These are phyloP conservation scores for Drepanosiphum platanoidis DNA, from an alignment of 2,888 invertebrate genomes.

Conservation along the genomic window DNA sequence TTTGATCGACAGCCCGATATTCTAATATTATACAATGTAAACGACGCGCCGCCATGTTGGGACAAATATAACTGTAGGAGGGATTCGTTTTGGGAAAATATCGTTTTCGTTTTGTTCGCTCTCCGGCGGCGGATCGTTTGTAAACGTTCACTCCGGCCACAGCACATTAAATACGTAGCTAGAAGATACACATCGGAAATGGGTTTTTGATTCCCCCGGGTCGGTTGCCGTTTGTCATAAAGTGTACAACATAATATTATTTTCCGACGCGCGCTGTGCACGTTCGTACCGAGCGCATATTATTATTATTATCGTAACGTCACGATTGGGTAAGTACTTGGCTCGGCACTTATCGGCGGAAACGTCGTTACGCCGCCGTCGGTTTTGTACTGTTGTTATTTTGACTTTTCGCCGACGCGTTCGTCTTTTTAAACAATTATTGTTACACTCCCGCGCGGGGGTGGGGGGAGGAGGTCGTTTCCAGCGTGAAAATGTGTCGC, in stretches of 20 bases:
- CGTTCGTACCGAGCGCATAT: too few relatives aligned
- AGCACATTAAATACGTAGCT: background rate
- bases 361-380: too few relatives aligned
- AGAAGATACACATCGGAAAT: background rate
- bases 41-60: background rate
- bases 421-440: too few relatives aligned
- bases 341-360: background rate
- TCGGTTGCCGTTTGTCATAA: background rate
- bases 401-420: too few relatives aligned
- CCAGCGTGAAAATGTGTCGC: too few relatives aligned
- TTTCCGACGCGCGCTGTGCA: background rate
- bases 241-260: slow-evolving; percentile 6
- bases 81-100: background rate
- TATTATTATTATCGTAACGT: too few relatives aligned
- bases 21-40: background rate
- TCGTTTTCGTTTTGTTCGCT: background rate
- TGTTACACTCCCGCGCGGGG: too few relatives aligned
- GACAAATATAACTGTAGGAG: background rate
- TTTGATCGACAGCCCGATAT: too few relatives aligned
- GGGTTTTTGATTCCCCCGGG: background rate
- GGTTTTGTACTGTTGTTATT: too few relatives aligned
- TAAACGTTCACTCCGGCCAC: background rate
- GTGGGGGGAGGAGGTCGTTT: too few relatives aligned
- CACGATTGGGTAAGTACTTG: too few relatives aligned
- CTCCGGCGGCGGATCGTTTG: background rate